These are phyloP conservation scores for Girardinus metallicus DNA, from an alignment of 2,797 vertebrate species.

Conservation along the genomic window DNA sequence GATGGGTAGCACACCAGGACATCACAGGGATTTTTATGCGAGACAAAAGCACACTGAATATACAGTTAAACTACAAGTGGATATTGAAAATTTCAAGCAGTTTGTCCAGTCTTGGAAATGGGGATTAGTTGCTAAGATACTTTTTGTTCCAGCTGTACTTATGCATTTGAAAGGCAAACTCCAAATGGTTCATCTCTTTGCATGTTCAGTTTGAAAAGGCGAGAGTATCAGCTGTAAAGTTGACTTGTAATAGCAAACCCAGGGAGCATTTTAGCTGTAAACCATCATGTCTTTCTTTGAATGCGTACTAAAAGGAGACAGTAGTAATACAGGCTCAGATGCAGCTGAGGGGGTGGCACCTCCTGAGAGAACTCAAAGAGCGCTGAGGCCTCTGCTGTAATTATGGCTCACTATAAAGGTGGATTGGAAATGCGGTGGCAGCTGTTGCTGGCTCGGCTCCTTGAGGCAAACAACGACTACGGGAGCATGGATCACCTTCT, in stretches of 20 bases:
- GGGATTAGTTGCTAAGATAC: conserved; percentile 25
- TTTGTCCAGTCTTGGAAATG: conserved; percentile 25
- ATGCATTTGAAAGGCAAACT: conserved; percentile 15
- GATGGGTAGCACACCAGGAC: conserved; percentile 25
- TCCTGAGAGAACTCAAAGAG: conserved; percentile 65
- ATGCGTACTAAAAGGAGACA: conserved; percentile 40
- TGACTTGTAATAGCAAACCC: conserved; percentile 31
- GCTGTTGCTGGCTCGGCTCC: conserved; percentile 64
- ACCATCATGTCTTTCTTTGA: conserved; percentile 43
- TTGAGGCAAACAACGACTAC: conserved; percentile 42
- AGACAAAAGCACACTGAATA: conserved; percentile 33
- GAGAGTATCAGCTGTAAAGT: conserved; percentile 28
- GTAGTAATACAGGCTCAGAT: conserved; percentile 49
- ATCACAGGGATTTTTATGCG: conserved; percentile 37
- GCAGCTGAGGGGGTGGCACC: conserved; percentile 55
- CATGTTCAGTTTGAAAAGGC: background rate
- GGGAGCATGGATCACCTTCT: conserved; percentile 57
- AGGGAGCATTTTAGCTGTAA: conserved; percentile 25
- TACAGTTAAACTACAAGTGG: conserved; percentile 32
- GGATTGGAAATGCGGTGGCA: conserved; percentile 56
- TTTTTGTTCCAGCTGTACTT: conserved; percentile 15
- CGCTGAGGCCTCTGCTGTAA: conserved; percentile 65
- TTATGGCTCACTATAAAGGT: conserved; percentile 66
- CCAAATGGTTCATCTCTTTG: conserved; percentile 18
- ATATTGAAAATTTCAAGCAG: conserved; percentile 12